Conservation (phyloP, 2,888 invertebrate genomes). For the Tenthredo scrophulariae region DNA sequence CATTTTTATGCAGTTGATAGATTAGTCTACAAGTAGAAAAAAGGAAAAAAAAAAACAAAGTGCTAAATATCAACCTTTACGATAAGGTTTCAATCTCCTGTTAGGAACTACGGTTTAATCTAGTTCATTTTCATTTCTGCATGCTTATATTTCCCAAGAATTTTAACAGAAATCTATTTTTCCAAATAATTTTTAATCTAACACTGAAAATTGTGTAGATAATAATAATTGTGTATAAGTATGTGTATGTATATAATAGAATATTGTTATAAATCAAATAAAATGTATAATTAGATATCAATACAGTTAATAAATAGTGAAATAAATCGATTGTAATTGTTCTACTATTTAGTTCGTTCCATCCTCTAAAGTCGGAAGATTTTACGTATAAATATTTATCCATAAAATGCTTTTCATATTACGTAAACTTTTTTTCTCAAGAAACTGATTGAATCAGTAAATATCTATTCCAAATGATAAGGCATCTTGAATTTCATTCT, state of each 20-base stretch:
- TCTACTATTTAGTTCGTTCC: not conserved
- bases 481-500: slow-evolving; percentile 9
- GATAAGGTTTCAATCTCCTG: slow-evolving; percentile 1
- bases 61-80: not conserved
- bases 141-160: not conserved
- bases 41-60: slow-evolving; percentile 19
- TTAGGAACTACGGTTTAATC: slow-evolving; percentile 37
- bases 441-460: not conserved
- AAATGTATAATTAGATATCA: slow-evolving; percentile 29
- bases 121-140: slow-evolving; percentile 4
- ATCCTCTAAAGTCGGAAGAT: not conserved
- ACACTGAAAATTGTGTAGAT: slow-evolving; percentile 24
- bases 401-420: not conserved
- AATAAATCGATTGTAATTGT: slow-evolving; percentile 36
- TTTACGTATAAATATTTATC: not conserved
- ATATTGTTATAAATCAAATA: slow-evolving; percentile 33
- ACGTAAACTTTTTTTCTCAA: not conserved
- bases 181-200: not conserved
- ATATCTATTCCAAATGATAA: not conserved
- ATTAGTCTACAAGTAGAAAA: not conserved
- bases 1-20: slow-evolving; percentile 34
- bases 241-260: slow-evolving; percentile 32
- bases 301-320: slow-evolving; percentile 7
- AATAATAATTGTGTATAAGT: slow-evolving; percentile 1
- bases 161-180: slow-evolving; percentile 6